phyloP scores from a whole-genome alignment of 1,140 invertebrate species.

The Whitmania pigra region DNA sequence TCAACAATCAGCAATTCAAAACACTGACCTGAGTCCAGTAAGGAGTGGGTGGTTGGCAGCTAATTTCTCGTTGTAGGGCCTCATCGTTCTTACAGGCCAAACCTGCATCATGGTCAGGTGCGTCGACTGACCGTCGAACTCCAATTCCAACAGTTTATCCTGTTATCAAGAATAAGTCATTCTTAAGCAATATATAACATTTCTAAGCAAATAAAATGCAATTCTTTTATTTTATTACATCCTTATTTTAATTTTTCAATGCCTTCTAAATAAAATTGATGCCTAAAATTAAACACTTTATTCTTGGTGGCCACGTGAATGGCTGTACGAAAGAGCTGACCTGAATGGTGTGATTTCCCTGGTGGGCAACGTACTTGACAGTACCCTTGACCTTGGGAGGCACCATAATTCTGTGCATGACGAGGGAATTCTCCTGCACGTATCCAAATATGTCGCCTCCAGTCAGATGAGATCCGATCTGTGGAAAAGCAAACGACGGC shows the following conservation, averaged over 20 bases:
- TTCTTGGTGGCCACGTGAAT: background rate
- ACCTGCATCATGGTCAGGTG: constrained; percentile 61
- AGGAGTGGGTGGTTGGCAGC: constrained; percentile 94
- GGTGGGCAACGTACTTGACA: constrained; percentile 82
- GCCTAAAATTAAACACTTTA: no score
- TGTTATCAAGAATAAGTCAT: constrained; percentile 34
- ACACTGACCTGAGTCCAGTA: constrained; percentile 65
- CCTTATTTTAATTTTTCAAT: no score
- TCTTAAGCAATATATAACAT: background rate
- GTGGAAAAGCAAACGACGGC: constrained; percentile 17
- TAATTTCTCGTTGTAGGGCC: constrained; percentile 91
- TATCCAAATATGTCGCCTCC: constrained; percentile 92
- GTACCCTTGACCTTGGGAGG: constrained; percentile 88
- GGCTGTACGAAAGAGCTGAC: constrained; percentile 41
- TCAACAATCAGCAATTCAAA: no score
- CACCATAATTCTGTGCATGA: constrained; percentile 90
- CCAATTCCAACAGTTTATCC: constrained; percentile 87
- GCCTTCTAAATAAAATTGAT: no score
- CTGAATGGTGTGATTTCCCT: constrained; percentile 84
- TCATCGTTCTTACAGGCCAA: constrained; percentile 88
- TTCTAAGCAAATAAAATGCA: no score
- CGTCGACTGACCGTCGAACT: constrained; percentile 88
- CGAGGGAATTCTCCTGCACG: constrained; percentile 90
- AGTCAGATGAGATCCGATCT: constrained; percentile 86
- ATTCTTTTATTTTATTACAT: no score